These are phyloP conservation scores for Priocnemis perturbator DNA, from an alignment of 2,888 invertebrate species.

Conservation along the genomic window DNA sequence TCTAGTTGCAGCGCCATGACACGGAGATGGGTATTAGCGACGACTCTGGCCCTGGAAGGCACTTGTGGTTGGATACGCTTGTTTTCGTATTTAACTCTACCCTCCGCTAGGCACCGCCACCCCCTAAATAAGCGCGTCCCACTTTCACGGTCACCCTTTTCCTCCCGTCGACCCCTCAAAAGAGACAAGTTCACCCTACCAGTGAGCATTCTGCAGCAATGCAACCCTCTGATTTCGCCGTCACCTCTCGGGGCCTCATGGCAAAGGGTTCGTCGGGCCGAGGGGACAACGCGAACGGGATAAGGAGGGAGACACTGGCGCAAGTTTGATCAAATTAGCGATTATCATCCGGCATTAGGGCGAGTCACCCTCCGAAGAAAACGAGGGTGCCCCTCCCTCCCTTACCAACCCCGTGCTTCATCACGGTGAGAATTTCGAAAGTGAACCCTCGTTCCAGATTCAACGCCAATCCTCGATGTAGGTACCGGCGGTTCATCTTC, in stretches of 20 bases:
- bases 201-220: no score
- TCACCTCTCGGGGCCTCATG: no score
- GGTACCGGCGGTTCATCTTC: conserved; percentile 12
- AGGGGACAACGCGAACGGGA: not conserved
- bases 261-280: no score
- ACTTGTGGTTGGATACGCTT: conserved; percentile 65
- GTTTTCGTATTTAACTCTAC: conserved; percentile 63
- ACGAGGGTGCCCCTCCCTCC: conserved; percentile 1
- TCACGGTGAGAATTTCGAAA: conserved; percentile 28
- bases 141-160: conserved; percentile 16
- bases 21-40: conserved; percentile 68
- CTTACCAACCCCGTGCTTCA: not conserved
- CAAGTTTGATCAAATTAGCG: conserved; percentile 61
- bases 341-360: conserved; percentile 50
- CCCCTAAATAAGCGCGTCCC: conserved; percentile 10
- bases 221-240: no score
- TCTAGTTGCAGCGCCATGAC: conserved; percentile 40
- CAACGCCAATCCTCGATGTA: not conserved
- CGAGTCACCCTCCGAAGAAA: conserved; percentile 18
- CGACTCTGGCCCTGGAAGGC: conserved; percentile 56
- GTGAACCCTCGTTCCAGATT: conserved; percentile 24
- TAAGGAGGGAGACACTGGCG: conserved; percentile 13
- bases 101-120: conserved; percentile 7
- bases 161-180: not conserved
- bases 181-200: not conserved